These are phyloP conservation scores for Steinernema hermaphroditum DNA, from an alignment of 2,888 invertebrate species.

Conservation along the genomic window DNA sequence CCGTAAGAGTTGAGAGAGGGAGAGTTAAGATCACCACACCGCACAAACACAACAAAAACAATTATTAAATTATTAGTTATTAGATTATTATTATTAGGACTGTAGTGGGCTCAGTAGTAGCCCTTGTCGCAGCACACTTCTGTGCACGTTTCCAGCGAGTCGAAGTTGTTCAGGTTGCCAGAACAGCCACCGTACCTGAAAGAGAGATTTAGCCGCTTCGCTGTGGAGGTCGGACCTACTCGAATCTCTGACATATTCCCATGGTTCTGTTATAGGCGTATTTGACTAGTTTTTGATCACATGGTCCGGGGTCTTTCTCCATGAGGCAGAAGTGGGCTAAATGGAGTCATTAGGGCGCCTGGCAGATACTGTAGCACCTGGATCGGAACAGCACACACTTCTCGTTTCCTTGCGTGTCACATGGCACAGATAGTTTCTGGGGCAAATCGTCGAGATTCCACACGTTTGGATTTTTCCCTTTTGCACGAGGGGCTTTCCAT, in stretches of 20 bases:
- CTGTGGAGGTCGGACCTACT: constrained; percentile 38
- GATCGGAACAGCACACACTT: constrained; percentile 55
- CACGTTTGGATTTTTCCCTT: constrained; percentile 32
- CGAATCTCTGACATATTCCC: constrained; percentile 51
- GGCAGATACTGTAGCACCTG: too few species aligned
- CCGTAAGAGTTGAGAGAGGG: neutral
- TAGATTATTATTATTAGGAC: constrained; percentile 17
- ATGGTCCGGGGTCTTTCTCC: constrained; percentile 36
- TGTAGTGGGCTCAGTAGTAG: constrained; percentile 33
- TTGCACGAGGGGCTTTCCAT: constrained; percentile 39
- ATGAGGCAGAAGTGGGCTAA: constrained; percentile 39
- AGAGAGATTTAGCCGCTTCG: too few species aligned
- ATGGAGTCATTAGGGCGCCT: neutral
- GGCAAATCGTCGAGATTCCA: constrained; percentile 40
- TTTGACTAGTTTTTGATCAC: constrained; percentile 31
- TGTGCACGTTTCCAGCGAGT: constrained; percentile 38
- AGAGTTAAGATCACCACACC: neutral
- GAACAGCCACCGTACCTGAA: constrained; percentile 35
- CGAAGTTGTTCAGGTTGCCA: constrained; percentile 45
- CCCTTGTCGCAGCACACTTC: constrained; percentile 48
- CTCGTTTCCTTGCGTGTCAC: constrained; percentile 36
- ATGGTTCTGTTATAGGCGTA: constrained; percentile 45
- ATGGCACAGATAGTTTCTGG: constrained; percentile 38
- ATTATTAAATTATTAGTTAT: constrained; percentile 18
- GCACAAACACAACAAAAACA: constrained; percentile 15